phyloP scores from a whole-genome alignment of 2,797 vertebrate genomes.

The Poeciliopsis infans region DNA sequence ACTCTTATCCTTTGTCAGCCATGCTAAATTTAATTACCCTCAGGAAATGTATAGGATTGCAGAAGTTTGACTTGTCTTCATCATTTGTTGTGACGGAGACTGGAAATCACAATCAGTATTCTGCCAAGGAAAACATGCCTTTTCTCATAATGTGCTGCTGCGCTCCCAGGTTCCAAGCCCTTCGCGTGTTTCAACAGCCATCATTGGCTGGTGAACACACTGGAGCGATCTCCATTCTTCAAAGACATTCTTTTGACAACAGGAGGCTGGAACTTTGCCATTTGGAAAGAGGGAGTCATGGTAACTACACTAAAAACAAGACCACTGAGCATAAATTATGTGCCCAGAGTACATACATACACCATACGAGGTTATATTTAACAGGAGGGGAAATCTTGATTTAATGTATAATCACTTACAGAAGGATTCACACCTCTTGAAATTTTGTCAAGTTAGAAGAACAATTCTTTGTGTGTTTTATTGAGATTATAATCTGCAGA shows the following conservation, averaged over 20 bases:
- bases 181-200: conserved; percentile 73
- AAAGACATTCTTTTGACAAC: conserved; percentile 87
- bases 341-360: neutral
- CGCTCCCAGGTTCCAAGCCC: conserved; percentile 82
- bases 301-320: conserved; percentile 72
- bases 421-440: neutral
- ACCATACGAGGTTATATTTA: neutral
- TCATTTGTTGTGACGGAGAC: neutral
- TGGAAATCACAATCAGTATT: neutral
- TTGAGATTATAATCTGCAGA: neutral
- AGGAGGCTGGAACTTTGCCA: conserved; percentile 87
- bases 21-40: conserved; percentile 12
- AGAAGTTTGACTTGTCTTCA: neutral
- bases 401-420: neutral
- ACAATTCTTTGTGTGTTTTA: neutral
- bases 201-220: conserved; percentile 81
- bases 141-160: conserved; percentile 17
- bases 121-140: conserved; percentile 12
- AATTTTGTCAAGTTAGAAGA: neutral
- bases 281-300: conserved; percentile 90
- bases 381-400: neutral
- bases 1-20: conserved; percentile 12
- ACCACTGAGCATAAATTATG: no score
- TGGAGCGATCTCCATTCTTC: conserved; percentile 91
- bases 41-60: conserved; percentile 7